A percentile compares a stretch with the other conserved stretches of the same genome.
These are phyloP conservation scores for Drosophila anomalata DNA, from an alignment of 2,888 invertebrate species.

Conservation along the genomic window DNA sequence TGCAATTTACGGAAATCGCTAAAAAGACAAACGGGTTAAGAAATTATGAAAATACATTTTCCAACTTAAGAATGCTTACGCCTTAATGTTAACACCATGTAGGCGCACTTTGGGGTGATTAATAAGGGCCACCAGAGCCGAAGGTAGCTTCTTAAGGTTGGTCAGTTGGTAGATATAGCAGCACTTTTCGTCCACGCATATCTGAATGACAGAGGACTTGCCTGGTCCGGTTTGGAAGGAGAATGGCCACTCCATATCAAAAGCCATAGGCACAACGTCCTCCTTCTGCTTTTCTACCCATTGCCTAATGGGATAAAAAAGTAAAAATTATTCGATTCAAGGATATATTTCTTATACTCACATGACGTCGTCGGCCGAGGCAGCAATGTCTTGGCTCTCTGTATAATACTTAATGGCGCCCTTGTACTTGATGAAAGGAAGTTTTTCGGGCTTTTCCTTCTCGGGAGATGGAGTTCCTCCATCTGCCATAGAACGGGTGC, in stretches of 20 bases:
- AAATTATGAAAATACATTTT: neutral
- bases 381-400: conserved; percentile 84
- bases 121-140: conserved; percentile 85
- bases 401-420: conserved; percentile 82
- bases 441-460: conserved; percentile 54
- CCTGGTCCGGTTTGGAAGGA: conserved; percentile 86
- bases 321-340: neutral
- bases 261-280: conserved; percentile 85
- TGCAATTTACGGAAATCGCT: conserved; percentile 87
- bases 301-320: conserved; percentile 58
- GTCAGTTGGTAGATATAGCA: conserved; percentile 87
- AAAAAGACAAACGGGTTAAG: conserved; percentile 40
- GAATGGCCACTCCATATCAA: conserved; percentile 89
- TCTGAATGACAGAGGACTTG: conserved; percentile 87
- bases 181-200: conserved; percentile 85
- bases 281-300: conserved; percentile 79
- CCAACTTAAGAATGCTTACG: conserved; percentile 81
- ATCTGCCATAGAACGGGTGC: conserved; percentile 70
- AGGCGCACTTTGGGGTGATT: conserved; percentile 86
- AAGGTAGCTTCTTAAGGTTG: conserved; percentile 86
- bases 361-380: conserved; percentile 84
- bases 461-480: conserved; percentile 62
- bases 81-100: conserved; percentile 87
- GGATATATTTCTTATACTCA: conserved; percentile 61
- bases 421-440: conserved; percentile 78